Conservation (phyloP, 1,140 invertebrate species). For the Heliconius congener region DNA sequence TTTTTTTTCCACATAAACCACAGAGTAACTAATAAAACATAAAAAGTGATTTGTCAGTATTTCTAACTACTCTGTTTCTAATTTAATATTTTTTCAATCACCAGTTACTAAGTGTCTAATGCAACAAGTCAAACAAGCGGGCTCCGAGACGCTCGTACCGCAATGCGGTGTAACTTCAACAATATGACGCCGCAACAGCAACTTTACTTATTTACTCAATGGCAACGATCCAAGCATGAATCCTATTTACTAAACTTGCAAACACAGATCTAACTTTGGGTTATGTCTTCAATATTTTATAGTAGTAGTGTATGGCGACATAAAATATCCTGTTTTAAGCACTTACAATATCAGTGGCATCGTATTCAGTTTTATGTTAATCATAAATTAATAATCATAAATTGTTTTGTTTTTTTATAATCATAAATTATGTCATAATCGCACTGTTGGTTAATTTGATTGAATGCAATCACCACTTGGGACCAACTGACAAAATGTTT, state of each 20-base stretch:
- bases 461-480: too few relatives aligned
- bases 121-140: neutral
- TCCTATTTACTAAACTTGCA: neutral
- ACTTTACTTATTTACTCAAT: slow-evolving; percentile 12
- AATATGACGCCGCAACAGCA: neutral
- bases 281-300: neutral
- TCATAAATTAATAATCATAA: too few relatives aligned
- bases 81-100: neutral
- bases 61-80: too few relatives aligned
- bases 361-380: too few relatives aligned
- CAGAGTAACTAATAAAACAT: too few relatives aligned
- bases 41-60: too few relatives aligned
- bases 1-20: too few relatives aligned
- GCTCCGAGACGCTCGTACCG: neutral
- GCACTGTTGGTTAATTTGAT: too few relatives aligned
- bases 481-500: too few relatives aligned
- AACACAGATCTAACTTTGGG: neutral
- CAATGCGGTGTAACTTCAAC: slow-evolving; percentile 3
- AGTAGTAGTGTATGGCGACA: neutral
- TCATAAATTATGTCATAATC: too few relatives aligned
- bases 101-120: neutral
- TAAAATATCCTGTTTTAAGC: neutral
- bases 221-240: slow-evolving; percentile 4
- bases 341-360: neutral
- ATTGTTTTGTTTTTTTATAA: too few relatives aligned